phyloP scores from a whole-genome alignment of 2,113 vertebrate genomes.

The Glareola pratincola region DNA sequence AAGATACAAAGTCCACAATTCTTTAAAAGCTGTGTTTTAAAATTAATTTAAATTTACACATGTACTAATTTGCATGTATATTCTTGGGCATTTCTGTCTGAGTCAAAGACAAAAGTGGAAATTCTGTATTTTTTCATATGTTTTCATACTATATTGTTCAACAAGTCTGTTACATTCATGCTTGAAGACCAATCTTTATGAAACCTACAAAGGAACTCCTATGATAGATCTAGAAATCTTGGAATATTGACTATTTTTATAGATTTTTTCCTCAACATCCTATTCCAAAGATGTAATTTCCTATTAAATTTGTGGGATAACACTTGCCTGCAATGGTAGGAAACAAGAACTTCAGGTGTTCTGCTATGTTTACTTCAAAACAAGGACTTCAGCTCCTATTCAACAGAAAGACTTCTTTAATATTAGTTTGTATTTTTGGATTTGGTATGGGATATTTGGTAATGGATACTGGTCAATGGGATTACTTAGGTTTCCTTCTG shows the following conservation, averaged over 20 bases:
- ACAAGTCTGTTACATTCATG: not conserved
- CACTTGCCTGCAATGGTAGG: not conserved
- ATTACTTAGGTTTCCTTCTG: not conserved
- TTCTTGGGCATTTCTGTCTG: not conserved
- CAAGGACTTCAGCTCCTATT: not conserved
- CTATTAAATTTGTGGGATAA: not conserved
- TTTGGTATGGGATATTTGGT: not conserved
- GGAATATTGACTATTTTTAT: not conserved
- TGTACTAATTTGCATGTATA: not conserved
- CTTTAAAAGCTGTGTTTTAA: not conserved
- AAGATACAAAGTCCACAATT: not conserved
- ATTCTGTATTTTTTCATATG: not conserved
- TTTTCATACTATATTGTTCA: not conserved
- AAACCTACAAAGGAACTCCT: not conserved
- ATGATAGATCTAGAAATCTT: not conserved
- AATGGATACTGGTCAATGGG: not conserved
- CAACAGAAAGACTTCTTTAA: not conserved
- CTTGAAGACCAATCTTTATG: not conserved
- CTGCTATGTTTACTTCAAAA: not conserved
- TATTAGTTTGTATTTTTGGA: not conserved
- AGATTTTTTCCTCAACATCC: not conserved
- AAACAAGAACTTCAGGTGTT: not conserved
- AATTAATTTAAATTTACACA: not conserved
- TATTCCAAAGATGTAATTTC: not conserved
- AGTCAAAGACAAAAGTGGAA: not conserved